Conservation (phyloP, 2,797 vertebrate genomes). For the Macropus fuliginosus region DNA sequence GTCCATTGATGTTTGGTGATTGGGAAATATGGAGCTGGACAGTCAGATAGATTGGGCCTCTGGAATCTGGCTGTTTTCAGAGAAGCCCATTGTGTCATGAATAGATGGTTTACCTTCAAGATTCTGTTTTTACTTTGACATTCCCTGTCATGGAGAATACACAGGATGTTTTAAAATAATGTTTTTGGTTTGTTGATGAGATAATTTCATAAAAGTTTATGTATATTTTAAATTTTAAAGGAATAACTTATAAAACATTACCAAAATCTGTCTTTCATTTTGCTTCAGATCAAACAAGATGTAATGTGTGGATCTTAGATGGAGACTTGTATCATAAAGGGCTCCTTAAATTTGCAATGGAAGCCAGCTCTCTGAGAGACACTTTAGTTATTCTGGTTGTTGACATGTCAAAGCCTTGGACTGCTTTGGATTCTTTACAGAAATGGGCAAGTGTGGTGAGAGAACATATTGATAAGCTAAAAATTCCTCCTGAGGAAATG, state of each 20-base stretch:
- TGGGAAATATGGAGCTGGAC: constrained; percentile 25
- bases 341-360: constrained; percentile 95
- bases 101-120: constrained; percentile 21
- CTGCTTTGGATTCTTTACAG: constrained; percentile 96
- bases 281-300: constrained; percentile 93
- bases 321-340: constrained; percentile 99
- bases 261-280: constrained; percentile 42
- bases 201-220: constrained; percentile 22
- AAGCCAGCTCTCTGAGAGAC: constrained; percentile 91
- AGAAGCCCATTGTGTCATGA: constrained; percentile 15
- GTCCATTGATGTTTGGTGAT: constrained; percentile 14
- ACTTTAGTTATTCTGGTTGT: constrained; percentile 93
- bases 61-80: neutral
- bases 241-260: neutral
- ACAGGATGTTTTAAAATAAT: constrained; percentile 2
- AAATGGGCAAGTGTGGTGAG: constrained; percentile 98
- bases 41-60: neutral
- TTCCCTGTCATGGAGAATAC: constrained; percentile 21
- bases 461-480: constrained; percentile 97
- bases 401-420: constrained; percentile 98
- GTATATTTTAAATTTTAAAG: constrained; percentile 39
- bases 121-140: constrained; percentile 29
- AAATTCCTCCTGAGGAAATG: constrained; percentile 95
- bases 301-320: constrained; percentile 98
- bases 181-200: constrained; percentile 27